phyloP scores from a whole-genome alignment of 2,113 vertebrate genomes.

The Otis tarda region DNA sequence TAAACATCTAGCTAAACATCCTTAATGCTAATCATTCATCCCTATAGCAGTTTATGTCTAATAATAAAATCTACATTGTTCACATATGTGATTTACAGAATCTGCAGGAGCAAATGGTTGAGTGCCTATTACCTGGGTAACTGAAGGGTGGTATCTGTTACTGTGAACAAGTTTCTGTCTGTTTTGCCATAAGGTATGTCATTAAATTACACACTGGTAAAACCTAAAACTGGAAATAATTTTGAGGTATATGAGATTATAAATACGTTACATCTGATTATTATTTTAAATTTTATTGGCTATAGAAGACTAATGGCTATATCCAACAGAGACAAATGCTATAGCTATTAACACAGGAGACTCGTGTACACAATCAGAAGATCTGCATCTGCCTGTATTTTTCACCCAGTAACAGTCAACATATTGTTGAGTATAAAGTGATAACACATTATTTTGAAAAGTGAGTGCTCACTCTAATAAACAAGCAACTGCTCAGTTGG shows the following conservation, averaged over 20 bases:
- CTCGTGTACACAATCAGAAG: neutral
- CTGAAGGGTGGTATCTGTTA: neutral
- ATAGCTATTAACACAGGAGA: neutral
- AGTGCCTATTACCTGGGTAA: neutral
- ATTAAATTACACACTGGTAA: constrained; percentile 10
- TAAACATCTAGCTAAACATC: neutral
- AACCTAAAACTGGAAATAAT: neutral
- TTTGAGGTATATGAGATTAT: neutral
- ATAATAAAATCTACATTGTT: neutral
- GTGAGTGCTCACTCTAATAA: neutral
- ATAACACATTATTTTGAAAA: neutral
- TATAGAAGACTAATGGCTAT: neutral
- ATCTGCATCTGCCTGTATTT: neutral
- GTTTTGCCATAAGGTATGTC: neutral
- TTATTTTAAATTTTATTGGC: neutral
- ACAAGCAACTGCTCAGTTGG: neutral
- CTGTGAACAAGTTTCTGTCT: neutral
- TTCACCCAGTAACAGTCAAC: neutral
- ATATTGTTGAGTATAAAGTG: neutral
- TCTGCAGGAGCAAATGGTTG: neutral
- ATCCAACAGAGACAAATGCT: neutral
- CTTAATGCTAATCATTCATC: neutral
- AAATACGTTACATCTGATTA: neutral
- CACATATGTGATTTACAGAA: neutral
- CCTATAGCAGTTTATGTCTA: neutral